Percentiles rank a stretch among this genome's conserved stretches.
phyloP scores from a whole-genome alignment of 2,888 invertebrate genomes.

The Diloba caeruleocephala region DNA sequence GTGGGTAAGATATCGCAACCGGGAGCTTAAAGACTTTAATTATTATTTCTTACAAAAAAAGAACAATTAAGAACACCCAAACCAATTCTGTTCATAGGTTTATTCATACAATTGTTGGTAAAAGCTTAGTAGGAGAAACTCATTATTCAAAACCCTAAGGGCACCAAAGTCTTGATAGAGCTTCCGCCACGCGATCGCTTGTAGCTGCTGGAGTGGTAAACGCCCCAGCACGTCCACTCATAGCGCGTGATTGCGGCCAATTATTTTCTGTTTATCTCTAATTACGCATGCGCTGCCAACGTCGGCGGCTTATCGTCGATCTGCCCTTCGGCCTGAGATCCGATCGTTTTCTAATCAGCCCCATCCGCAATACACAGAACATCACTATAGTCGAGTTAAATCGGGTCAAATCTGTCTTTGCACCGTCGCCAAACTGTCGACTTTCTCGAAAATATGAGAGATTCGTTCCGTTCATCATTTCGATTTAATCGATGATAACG shows the following conservation, averaged over 20 bases:
- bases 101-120: constrained; percentile 9
- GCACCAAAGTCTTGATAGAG: constrained; percentile 39
- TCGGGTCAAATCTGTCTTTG: constrained; percentile 62
- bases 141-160: constrained; percentile 53
- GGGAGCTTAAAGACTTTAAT: no score
- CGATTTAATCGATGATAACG: constrained; percentile 70
- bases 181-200: constrained; percentile 66
- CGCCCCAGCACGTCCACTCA: constrained; percentile 78
- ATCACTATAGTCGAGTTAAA: constrained; percentile 74
- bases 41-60: no score
- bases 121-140: constrained; percentile 40
- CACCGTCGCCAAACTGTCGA: constrained; percentile 57
- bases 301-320: constrained; percentile 82
- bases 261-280: constrained; percentile 89
- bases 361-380: constrained; percentile 79
- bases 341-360: constrained; percentile 85
- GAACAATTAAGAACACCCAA: no score
- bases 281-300: constrained; percentile 88
- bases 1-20: no score
- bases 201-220: constrained; percentile 50
- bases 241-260: constrained; percentile 87
- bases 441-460: constrained; percentile 68
- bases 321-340: constrained; percentile 87
- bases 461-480: constrained; percentile 70
- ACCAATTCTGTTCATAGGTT: not conserved